A percentile compares a stretch with the other conserved stretches of the same genome.
Conservation (phyloP, 2,797 vertebrate genomes). For the Trematomus bernacchii region DNA sequence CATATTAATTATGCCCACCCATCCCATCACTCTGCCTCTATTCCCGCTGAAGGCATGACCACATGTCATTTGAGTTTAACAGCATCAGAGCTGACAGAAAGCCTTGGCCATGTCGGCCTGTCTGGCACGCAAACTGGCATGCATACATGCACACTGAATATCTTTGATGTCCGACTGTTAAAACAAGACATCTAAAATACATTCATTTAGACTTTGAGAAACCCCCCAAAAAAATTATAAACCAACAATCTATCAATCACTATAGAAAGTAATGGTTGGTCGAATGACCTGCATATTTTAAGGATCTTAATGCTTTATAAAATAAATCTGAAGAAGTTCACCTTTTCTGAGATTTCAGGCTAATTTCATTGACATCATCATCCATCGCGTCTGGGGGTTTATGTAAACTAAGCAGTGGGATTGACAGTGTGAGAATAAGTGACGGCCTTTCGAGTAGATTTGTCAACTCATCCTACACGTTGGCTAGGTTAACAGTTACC, state of each 20-base stretch:
- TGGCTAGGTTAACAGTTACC: constrained; percentile 34
- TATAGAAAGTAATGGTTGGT: too few species aligned
- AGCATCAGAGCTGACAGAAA: constrained; percentile 64
- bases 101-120: constrained; percentile 51
- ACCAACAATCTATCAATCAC: too few species aligned
- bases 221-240: too few species aligned
- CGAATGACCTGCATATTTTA: neutral
- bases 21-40: constrained; percentile 48
- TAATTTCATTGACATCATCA: constrained; percentile 10
- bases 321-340: constrained; percentile 9
- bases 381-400: constrained; percentile 52
- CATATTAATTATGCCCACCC: constrained; percentile 51
- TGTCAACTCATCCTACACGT: constrained; percentile 46
- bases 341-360: constrained; percentile 11
- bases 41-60: constrained; percentile 44
- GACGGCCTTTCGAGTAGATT: constrained; percentile 42
- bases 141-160: neutral
- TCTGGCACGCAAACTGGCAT: constrained; percentile 12
- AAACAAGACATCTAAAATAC: too few species aligned
- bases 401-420: constrained; percentile 57
- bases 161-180: too few species aligned
- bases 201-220: too few species aligned
- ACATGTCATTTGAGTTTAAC: constrained; percentile 56
- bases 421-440: constrained; percentile 41
- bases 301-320: neutral